Evolutionary conservation across 2,113 vertebrate species (phyloP).

Genomic region (Nettapus auritus): DNA sequence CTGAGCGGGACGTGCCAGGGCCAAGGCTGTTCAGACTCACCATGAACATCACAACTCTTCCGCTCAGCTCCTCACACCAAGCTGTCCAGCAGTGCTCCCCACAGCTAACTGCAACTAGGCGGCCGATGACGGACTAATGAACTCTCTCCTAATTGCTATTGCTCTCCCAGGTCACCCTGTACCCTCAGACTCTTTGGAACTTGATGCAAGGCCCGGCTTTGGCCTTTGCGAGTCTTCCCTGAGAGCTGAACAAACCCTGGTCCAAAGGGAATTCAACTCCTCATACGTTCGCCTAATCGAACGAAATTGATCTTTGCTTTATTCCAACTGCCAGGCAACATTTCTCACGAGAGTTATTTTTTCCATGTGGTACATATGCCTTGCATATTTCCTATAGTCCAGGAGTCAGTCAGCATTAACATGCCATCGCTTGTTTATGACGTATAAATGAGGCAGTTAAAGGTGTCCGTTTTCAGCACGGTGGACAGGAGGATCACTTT

Average conservation of each 20-base stretch:
- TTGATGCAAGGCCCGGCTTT: neutral
- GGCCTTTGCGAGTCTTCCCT: neutral
- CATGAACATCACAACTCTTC: neutral
- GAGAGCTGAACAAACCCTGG: neutral
- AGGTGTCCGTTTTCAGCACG: neutral
- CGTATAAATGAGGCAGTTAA: constrained; percentile 22
- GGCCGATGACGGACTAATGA: neutral
- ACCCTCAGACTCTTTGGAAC: neutral
- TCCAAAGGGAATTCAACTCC: neutral
- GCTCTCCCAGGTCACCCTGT: neutral
- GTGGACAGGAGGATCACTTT: neutral
- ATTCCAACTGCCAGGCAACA: constrained; percentile 11
- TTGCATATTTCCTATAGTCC: neutral
- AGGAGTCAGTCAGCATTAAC: neutral
- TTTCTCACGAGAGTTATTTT: neutral
- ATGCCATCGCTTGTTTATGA: constrained; percentile 19
- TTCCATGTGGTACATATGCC: neutral
- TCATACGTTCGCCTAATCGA: neutral
- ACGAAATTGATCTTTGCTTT: constrained; percentile 18
- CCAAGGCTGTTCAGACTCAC: neutral
- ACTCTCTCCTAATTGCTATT: neutral
- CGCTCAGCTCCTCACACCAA: neutral
- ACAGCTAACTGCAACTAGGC: neutral
- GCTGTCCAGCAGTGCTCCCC: neutral
- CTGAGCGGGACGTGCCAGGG: rapidly evolving